Conservation (phyloP, 2,888 invertebrate genomes). For the Pycnomerus fuliginosus region DNA sequence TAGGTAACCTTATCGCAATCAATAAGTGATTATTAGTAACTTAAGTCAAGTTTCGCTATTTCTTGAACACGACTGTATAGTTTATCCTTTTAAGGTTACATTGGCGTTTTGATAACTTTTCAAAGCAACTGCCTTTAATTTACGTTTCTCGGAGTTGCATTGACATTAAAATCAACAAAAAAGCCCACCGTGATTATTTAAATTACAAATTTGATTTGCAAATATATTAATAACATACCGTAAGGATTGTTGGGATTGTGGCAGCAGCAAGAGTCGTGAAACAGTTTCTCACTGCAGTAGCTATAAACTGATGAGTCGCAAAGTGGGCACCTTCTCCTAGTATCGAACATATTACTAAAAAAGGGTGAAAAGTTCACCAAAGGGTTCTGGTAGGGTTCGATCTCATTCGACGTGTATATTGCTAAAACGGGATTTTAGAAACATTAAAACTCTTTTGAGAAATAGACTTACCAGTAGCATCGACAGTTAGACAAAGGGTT, state of each 20-base stretch:
- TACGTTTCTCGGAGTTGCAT: no score
- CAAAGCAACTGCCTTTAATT: no score
- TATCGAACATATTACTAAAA: no score
- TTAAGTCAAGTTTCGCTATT: no score
- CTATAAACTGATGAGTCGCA: conserved; percentile 77
- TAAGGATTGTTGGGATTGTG: conserved; percentile 54
- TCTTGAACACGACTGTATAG: no score
- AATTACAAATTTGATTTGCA: neutral
- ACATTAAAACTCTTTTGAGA: neutral
- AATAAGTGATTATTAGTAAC: no score
- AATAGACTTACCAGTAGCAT: neutral
- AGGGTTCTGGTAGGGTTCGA: no score
- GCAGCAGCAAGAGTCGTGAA: conserved; percentile 78
- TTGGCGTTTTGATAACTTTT: no score
- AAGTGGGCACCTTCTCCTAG: conserved; percentile 61
- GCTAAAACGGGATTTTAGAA: conserved; percentile 22
- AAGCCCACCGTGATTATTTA: neutral
- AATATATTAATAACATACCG: conserved; percentile 43
- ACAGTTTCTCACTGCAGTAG: conserved; percentile 72
- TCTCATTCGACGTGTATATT: conserved; percentile 22
- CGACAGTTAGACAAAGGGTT: neutral
- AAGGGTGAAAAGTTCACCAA: conserved; percentile 9
- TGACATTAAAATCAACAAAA: no score
- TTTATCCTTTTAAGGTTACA: no score
- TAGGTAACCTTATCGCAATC: no score